Percentiles rank a stretch among this genome's conserved stretches.
phyloP scores from a whole-genome alignment of 2,888 invertebrate species.

The Eubasilissa splendida region DNA sequence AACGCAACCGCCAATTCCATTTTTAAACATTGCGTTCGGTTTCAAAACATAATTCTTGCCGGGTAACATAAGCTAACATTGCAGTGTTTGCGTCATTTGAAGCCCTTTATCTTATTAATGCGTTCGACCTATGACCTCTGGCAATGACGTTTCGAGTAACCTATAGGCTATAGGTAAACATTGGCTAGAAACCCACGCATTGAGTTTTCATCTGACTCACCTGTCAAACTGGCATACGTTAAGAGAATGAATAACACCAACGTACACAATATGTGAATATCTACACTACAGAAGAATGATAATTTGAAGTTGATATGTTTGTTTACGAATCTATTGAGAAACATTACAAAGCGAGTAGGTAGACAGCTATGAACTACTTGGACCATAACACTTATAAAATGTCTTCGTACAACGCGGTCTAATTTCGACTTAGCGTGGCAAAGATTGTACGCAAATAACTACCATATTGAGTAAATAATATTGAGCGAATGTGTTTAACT shows the following conservation, averaged over 20 bases:
- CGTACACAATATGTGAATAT: background rate
- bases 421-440: constrained; percentile 26
- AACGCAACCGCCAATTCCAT: too few species aligned
- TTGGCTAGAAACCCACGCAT: constrained; percentile 35
- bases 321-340: background rate
- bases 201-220: constrained; percentile 33
- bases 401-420: constrained; percentile 38
- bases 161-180: constrained; percentile 44
- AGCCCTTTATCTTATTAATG: constrained; percentile 7
- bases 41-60: too few species aligned
- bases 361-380: background rate
- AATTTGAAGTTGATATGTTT: background rate
- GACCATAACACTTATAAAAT: constrained; percentile 46
- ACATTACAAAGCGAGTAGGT: background rate
- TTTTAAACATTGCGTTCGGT: too few species aligned
- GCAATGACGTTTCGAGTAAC: constrained; percentile 48
- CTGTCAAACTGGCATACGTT: constrained; percentile 43
- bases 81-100: background rate
- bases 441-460: constrained; percentile 1
- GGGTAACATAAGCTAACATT: background rate
- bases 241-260: background rate
- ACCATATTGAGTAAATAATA: constrained; percentile 8
- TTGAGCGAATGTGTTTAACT: constrained; percentile 59
- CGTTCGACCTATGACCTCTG: constrained; percentile 56
- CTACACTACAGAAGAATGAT: background rate